phyloP scores from a whole-genome alignment of 2,888 invertebrate species.

The Lithosia quadra region DNA sequence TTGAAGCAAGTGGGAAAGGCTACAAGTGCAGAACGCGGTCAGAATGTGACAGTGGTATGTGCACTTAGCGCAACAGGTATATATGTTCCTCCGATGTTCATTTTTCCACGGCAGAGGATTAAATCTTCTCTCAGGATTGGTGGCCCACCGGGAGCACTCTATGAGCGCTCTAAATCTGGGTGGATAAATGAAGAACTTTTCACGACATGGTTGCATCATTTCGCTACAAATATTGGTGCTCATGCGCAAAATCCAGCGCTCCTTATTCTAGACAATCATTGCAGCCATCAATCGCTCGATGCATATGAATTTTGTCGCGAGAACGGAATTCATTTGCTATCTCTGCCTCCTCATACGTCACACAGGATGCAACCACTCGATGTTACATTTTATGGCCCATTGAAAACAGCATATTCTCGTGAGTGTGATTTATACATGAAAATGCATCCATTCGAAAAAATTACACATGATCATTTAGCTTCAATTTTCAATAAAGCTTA shows the following conservation, averaged over 20 bases:
- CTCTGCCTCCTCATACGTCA: neutral
- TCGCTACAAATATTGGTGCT: neutral
- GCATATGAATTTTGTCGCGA: neutral
- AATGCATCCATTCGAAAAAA: neutral
- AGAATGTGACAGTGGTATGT: neutral
- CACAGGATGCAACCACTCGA: neutral
- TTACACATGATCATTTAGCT: slow-evolving; percentile 11
- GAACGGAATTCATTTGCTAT: neutral
- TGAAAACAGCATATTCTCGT: neutral
- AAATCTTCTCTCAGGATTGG: too few species aligned
- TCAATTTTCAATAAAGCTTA: slow-evolving; percentile 17
- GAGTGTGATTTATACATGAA: neutral
- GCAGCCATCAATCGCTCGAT: neutral
- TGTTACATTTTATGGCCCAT: neutral
- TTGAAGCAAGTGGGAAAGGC: neutral
- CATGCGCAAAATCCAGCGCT: neutral
- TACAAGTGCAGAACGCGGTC: neutral
- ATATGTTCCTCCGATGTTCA: too few species aligned
- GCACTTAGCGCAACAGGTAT: neutral
- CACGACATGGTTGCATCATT: slow-evolving; percentile 2
- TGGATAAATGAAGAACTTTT: neutral
- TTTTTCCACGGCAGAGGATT: too few species aligned
- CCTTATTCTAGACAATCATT: slow-evolving; percentile 1
- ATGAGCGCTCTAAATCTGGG: neutral
- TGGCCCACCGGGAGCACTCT: too few species aligned